These are phyloP conservation scores for Hydrotaea cyrtoneurina DNA, from an alignment of 2,888 invertebrate genomes.

Conservation along the genomic window DNA sequence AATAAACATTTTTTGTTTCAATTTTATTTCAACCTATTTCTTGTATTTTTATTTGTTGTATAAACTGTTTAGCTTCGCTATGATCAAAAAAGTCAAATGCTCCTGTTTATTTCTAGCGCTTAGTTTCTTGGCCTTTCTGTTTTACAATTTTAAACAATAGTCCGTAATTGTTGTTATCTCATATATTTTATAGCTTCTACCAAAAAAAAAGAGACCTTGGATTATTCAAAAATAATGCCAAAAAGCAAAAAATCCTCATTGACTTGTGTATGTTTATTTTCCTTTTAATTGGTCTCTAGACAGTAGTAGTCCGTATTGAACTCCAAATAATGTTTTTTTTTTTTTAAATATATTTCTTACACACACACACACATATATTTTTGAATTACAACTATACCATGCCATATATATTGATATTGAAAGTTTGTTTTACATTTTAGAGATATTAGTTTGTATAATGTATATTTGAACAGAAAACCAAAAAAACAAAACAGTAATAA, in stretches of 20 bases:
- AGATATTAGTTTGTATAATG: constrained; percentile 67
- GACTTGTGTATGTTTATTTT: constrained; percentile 65
- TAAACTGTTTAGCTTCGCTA: constrained; percentile 2
- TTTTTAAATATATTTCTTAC: constrained; percentile 26
- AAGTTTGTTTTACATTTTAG: constrained; percentile 64
- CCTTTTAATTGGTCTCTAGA: constrained; percentile 17
- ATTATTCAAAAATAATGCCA: neutral
- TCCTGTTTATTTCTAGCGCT: constrained; percentile 57
- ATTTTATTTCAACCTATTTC: neutral
- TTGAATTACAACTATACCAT: neutral
- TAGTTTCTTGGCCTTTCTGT: constrained; percentile 31
- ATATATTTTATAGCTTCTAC: constrained; percentile 27
- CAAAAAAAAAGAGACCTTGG: constrained; percentile 1
- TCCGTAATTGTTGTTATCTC: constrained; percentile 35
- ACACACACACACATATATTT: constrained; percentile 20
- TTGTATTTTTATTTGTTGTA: neutral
- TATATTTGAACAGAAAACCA: constrained; percentile 45
- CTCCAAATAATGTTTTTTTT: neutral
- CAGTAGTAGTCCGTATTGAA: constrained; percentile 4
- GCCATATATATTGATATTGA: constrained; percentile 49
- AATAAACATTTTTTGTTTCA: constrained; percentile 1
- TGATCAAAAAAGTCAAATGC: constrained; percentile 63
- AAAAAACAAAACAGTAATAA: constrained; percentile 14
- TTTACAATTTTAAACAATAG: constrained; percentile 37
- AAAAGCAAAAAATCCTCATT: constrained; percentile 54